Evolutionary conservation across 2,797 vertebrate species (phyloP), one percentile per base, ranked within the genome.

Genomic region (Gambelia wislizenii): DNA sequence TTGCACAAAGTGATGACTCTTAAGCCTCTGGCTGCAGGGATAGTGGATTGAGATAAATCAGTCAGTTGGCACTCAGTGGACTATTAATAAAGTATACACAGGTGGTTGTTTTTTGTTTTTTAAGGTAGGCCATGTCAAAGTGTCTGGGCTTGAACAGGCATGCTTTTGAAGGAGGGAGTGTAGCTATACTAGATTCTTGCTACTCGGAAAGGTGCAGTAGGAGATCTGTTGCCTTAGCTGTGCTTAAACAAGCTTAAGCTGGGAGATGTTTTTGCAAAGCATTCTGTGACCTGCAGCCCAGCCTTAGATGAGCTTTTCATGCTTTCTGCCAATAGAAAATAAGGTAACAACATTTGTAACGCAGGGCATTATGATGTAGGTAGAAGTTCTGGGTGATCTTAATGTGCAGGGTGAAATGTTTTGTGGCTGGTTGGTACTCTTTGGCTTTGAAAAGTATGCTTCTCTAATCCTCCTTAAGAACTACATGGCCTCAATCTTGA

Each of bases 191-290:
- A 52, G 76, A 90, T 95, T 90, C 77, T 86, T 89, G 70, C 95
- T 94, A n/a, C 86, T 94, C 90, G 89, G 86, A 86, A 92, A 90
- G 89, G 85, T 77, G 94, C 89, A 92, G 82, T 93, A 92, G 90
- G 94, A 95, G 90, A 92, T 89, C 79, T 91, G 92, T 90, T 90
- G 89, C 88, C 90, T 92, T 94, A 91, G 91, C 94, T 93, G 79
- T 72, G 49, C 84, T 67, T 80, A 91, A 95, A 91, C 96, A 94
- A 93, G 96, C 92, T 90, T 91, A 89, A 95, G 87, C 94, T 93
- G 78, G 95, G 93, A 94, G 59, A 92, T 87, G 87, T 95, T 89
- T 94, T 94, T 0, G 0, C 76, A 92, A 92, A 91, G 93, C 0
- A 7, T 54, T 91, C 87, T 87, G 52, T 42, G 0, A 56, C 87